Evolutionary conservation across 2,888 invertebrate species (phyloP).

Genomic region (Prosopocoilus inquinatus): DNA sequence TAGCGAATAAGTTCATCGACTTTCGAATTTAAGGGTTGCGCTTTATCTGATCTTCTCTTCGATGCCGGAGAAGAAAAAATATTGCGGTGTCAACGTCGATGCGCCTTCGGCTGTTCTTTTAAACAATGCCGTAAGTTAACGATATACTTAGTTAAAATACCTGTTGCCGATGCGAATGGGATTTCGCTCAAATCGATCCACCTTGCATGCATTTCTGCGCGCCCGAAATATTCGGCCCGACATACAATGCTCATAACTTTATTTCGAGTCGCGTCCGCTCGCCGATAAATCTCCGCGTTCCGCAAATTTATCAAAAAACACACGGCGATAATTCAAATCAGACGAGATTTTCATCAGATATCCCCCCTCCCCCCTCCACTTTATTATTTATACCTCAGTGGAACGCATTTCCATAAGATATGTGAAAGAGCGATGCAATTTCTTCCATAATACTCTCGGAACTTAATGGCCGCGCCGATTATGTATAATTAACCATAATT

Average conservation of each 20-base stretch:
- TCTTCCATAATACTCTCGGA: constrained; percentile 15
- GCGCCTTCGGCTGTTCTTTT: constrained; percentile 27
- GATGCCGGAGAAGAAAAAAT: constrained; percentile 37
- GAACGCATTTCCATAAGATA: not conserved
- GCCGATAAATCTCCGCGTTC: constrained; percentile 23
- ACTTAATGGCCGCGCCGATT: constrained; percentile 41
- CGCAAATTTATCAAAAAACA: constrained; percentile 17
- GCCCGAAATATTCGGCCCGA: constrained; percentile 19
- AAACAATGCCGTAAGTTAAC: constrained; percentile 48
- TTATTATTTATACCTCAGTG: not conserved
- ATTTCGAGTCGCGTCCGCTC: constrained; percentile 18
- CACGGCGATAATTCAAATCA: not conserved
- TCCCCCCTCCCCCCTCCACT: too few species aligned
- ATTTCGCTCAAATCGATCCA: constrained; percentile 22
- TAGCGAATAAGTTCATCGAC: constrained; percentile 40
- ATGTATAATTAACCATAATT: constrained; percentile 46
- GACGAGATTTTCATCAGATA: not conserved
- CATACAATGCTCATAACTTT: constrained; percentile 27
- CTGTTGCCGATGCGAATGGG: constrained; percentile 30
- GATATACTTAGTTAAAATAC: constrained; percentile 47
- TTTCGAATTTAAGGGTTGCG: constrained; percentile 46
- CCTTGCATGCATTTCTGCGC: constrained; percentile 32
- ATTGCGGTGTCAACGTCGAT: constrained; percentile 42
- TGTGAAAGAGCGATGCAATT: not conserved
- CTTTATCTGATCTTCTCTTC: constrained; percentile 35